These are phyloP conservation scores for Apodemia mormo DNA, from an alignment of 2,888 invertebrate genomes.

Conservation along the genomic window DNA sequence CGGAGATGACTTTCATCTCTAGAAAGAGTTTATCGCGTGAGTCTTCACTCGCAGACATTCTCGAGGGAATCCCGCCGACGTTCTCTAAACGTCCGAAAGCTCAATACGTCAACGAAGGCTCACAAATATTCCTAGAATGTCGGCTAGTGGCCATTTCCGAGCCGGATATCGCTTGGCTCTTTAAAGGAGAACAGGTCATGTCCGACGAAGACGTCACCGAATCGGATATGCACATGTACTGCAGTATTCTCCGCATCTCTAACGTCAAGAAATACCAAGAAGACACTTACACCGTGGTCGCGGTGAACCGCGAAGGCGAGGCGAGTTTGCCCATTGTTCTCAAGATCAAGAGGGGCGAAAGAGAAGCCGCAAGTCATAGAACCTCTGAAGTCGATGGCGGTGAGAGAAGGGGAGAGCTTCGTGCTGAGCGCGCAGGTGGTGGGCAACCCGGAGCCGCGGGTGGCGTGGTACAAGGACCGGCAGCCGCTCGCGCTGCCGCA, in stretches of 20 bases:
- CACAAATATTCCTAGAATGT: slow-evolving; percentile 92
- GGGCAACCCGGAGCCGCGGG: too few species aligned
- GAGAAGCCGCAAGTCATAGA: slow-evolving; percentile 83
- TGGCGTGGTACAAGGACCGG: too few species aligned
- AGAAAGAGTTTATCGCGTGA: slow-evolving; percentile 93
- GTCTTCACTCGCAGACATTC: slow-evolving; percentile 93
- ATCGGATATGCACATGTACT: slow-evolving; percentile 95
- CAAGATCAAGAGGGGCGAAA: slow-evolving; percentile 89
- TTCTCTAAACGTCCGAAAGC: slow-evolving; percentile 95
- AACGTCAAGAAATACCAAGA: slow-evolving; percentile 90
- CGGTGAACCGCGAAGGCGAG: slow-evolving; percentile 93
- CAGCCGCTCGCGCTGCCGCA: too few species aligned
- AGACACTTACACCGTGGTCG: slow-evolving; percentile 91
- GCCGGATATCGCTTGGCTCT: slow-evolving; percentile 94
- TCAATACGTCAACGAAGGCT: slow-evolving; percentile 91
- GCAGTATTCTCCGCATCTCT: slow-evolving; percentile 89
- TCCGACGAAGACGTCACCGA: slow-evolving; percentile 88
- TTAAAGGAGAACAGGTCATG: slow-evolving; percentile 88
- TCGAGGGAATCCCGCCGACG: slow-evolving; percentile 96
- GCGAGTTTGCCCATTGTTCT: slow-evolving; percentile 89
- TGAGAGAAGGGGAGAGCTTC: too few species aligned
- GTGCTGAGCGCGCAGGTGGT: too few species aligned
- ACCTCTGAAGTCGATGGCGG: too few species aligned
- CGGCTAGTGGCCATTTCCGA: slow-evolving; percentile 95
- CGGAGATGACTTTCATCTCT: slow-evolving; percentile 90